Conservation (phyloP, 2,113 vertebrate species). For the Brachyhypopomus gauderio region DNA sequence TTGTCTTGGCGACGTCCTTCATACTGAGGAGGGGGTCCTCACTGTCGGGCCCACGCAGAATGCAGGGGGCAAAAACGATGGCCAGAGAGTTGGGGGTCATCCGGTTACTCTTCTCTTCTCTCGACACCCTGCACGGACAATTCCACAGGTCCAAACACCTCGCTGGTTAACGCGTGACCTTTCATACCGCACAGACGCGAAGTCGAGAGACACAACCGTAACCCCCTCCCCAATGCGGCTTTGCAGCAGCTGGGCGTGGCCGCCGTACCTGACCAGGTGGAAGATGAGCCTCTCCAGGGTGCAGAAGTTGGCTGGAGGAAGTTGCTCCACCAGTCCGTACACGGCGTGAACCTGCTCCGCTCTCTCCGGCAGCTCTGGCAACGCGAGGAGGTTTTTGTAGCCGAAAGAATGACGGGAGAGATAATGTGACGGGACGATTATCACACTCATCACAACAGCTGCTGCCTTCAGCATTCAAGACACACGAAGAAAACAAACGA, state of each 20-base stretch:
- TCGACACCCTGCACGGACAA: slow-evolving; percentile 81
- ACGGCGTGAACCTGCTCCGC: slow-evolving; percentile 89
- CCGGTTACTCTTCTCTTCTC: slow-evolving; percentile 90
- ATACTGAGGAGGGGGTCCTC: slow-evolving; percentile 93
- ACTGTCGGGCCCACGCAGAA: slow-evolving; percentile 89
- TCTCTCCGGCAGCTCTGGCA: slow-evolving; percentile 88
- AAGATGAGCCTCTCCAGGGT: slow-evolving; percentile 92
- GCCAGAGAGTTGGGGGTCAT: slow-evolving; percentile 94
- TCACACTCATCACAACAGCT: too few relatives aligned
- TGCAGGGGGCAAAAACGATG: slow-evolving; percentile 94
- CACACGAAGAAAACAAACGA: too few relatives aligned
- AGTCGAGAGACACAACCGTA: slow-evolving; percentile 44
- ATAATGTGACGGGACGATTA: neutral
- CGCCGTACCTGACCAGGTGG: slow-evolving; percentile 90
- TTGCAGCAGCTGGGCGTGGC: too few relatives aligned
- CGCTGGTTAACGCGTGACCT: neutral
- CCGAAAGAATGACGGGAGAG: neutral
- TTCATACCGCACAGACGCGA: neutral
- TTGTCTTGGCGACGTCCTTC: slow-evolving; percentile 96
- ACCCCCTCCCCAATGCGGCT: too few relatives aligned
- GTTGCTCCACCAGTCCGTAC: slow-evolving; percentile 87
- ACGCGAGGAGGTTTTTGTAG: neutral
- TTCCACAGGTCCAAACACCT: neutral
- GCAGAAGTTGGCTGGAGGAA: slow-evolving; percentile 84
- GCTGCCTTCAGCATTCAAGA: too few relatives aligned